Evolutionary conservation across 2,888 invertebrate genomes (phyloP).

Genomic region (Drosophila flavopinicola): DNA sequence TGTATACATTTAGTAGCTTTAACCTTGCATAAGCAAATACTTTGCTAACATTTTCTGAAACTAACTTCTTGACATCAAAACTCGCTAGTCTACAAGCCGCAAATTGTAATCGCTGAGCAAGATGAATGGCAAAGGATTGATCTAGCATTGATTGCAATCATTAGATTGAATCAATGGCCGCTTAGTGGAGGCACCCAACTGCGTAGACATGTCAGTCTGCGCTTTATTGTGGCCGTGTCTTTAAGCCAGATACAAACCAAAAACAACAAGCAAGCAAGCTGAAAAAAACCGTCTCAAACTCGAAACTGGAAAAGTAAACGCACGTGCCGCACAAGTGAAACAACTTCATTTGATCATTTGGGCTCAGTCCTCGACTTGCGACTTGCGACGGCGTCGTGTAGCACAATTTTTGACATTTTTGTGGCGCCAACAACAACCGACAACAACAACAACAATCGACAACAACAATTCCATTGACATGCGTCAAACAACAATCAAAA

Average conservation of each 20-base stretch:
- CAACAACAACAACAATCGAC: conserved; percentile 28
- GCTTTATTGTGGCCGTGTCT: conserved; percentile 51
- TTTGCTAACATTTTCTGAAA: not conserved
- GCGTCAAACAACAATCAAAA: conserved; percentile 79
- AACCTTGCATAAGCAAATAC: too few species aligned
- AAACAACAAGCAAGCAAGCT: conserved; percentile 27
- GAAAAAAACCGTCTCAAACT: conserved; percentile 30
- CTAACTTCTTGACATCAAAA: not conserved
- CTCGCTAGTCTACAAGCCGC: not conserved
- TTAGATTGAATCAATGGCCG: conserved; percentile 48
- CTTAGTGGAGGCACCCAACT: conserved; percentile 67
- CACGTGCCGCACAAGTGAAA: conserved; percentile 77
- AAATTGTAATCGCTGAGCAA: conserved; percentile 1
- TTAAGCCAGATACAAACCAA: too few species aligned
- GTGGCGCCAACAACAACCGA: conserved; percentile 69
- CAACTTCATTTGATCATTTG: conserved; percentile 70
- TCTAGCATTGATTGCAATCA: conserved; percentile 48
- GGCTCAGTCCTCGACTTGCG: conserved; percentile 44
- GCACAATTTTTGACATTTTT: conserved; percentile 78
- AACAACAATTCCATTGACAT: conserved; percentile 66
- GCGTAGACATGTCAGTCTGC: conserved; percentile 73
- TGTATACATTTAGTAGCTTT: too few species aligned
- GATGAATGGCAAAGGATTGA: conserved; percentile 41
- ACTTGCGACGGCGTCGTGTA: conserved; percentile 54
- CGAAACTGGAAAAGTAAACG: conserved; percentile 69